Percentiles rank a stretch among this genome's conserved stretches.
These are phyloP conservation scores for Darevskia nairensis DNA, from an alignment of 2,797 vertebrate genomes.

Conservation along the genomic window DNA sequence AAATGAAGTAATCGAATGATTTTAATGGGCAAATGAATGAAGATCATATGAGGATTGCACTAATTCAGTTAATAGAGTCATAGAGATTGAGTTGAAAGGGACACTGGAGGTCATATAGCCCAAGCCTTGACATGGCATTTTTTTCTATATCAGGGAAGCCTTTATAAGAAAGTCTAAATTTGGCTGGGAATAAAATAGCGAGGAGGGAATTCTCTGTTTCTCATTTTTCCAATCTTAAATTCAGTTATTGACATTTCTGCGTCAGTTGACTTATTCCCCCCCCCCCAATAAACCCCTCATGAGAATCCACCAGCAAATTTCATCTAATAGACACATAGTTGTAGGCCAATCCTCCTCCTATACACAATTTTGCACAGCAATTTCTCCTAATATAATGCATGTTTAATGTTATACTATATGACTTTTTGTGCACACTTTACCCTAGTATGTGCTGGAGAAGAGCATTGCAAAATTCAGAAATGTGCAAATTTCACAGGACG, in stretches of 20 bases:
- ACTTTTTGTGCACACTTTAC: too few species aligned
- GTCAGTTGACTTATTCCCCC: background rate
- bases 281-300: too few species aligned
- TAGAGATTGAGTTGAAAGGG: background rate
- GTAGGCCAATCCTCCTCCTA: too few species aligned
- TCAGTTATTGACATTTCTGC: background rate
- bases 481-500: too few species aligned
- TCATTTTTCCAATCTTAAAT: background rate
- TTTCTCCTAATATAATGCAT: too few species aligned
- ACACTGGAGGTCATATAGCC: background rate
- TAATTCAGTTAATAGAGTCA: slow-evolving; percentile 3
- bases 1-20: background rate
- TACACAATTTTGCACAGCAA: too few species aligned
- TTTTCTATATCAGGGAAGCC: background rate
- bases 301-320: too few species aligned
- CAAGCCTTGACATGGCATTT: background rate
- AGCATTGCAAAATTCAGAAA: too few species aligned
- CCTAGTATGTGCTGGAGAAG: too few species aligned
- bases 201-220: background rate
- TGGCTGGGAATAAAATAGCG: background rate
- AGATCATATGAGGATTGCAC: background rate
- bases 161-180: background rate
- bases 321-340: too few species aligned
- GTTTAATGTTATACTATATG: too few species aligned
- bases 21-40: slow-evolving; percentile 20